Conservation (phyloP, 2,113 vertebrate genomes). For the Apistogramma diplotaenia region DNA sequence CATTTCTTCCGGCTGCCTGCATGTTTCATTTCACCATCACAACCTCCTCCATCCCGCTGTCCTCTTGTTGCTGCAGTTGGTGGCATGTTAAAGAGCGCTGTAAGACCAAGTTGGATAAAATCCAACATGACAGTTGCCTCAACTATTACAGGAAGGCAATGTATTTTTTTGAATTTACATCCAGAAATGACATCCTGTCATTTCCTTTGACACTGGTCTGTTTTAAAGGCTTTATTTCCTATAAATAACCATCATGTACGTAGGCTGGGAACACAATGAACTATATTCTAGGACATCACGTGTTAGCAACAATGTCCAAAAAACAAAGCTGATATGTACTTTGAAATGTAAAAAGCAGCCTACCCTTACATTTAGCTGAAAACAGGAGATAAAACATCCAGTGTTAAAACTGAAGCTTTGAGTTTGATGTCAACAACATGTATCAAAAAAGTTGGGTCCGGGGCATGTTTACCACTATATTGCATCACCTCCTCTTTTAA, state of each 20-base stretch:
- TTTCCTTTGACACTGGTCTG: constrained; percentile 28
- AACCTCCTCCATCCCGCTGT: not conserved
- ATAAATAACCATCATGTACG: constrained; percentile 23
- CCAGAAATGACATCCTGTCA: constrained; percentile 38
- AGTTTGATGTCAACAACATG: not conserved
- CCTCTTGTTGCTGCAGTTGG: constrained; percentile 41
- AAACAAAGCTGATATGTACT: not conserved
- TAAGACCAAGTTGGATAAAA: constrained; percentile 33
- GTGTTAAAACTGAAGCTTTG: not conserved
- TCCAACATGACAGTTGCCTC: constrained; percentile 63
- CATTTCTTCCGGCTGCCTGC: constrained; percentile 15
- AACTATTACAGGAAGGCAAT: constrained; percentile 31
- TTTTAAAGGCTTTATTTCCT: constrained; percentile 15
- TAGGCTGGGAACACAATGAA: not conserved
- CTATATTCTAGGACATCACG: not conserved
- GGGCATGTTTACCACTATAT: not conserved
- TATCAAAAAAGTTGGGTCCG: not conserved
- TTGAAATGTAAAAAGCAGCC: not conserved
- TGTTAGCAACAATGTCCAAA: not conserved
- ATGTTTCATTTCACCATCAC: constrained; percentile 18
- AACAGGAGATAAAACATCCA: not conserved
- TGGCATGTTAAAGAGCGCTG: constrained; percentile 44
- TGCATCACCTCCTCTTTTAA: not conserved
- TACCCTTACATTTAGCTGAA: not conserved
- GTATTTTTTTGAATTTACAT: constrained; percentile 45